phyloP scores from a whole-genome alignment of 2,113 vertebrate genomes.

The Pipa parva region DNA sequence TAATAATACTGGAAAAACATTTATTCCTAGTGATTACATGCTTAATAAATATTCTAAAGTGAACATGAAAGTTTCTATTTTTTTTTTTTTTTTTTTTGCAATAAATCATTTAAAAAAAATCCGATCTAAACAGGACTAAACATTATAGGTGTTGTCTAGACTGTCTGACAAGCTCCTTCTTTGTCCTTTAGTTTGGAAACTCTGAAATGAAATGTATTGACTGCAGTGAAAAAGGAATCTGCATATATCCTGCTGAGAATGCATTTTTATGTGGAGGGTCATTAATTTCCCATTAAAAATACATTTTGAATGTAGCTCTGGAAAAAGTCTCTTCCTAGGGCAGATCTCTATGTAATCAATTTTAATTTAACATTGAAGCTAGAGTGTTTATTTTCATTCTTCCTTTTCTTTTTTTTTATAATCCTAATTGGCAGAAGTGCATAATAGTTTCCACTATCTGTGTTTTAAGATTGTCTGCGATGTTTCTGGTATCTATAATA shows the following conservation, averaged over 20 bases:
- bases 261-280: constrained; percentile 38
- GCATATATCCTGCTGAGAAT: constrained; percentile 42
- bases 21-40: no score
- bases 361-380: constrained; percentile 12
- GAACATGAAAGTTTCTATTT: no score
- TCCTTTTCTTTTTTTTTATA: no score
- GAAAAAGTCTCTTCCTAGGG: constrained; percentile 29
- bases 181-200: constrained; percentile 24
- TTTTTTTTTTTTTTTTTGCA: neutral
- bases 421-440: no score
- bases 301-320: constrained; percentile 37
- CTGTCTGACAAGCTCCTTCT: constrained; percentile 29
- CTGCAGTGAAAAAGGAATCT: constrained; percentile 38
- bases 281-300: constrained; percentile 42
- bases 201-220: constrained; percentile 35
- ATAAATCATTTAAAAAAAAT: neutral
- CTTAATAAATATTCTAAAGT: no score
- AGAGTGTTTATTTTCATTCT: constrained; percentile 10
- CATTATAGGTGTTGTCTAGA: constrained; percentile 30
- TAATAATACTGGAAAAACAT: no score
- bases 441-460: no score
- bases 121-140: neutral
- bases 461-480: no score
- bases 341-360: constrained; percentile 32
- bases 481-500: no score